Evolutionary conservation across 2,888 invertebrate species (phyloP).

Genomic region (Gymnocheta viridis): DNA sequence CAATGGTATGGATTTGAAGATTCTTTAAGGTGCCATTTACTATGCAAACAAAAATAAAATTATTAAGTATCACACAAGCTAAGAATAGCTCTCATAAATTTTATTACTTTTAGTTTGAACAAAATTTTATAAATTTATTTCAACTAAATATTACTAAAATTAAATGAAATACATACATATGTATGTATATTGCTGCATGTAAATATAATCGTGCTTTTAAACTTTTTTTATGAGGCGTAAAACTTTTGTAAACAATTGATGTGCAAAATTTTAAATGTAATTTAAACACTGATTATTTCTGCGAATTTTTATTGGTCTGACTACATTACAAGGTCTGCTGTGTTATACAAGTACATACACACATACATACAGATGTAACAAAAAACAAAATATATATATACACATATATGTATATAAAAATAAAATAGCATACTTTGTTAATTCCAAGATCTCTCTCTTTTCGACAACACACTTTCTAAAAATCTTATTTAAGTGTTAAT

Average conservation of each 20-base stretch:
- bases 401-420: too few relatives aligned
- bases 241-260: constrained; percentile 52
- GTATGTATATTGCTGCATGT: not conserved
- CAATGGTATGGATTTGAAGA: too few relatives aligned
- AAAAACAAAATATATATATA: too few relatives aligned
- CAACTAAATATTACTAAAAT: not conserved
- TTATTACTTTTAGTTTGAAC: not conserved
- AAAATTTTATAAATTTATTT: not conserved
- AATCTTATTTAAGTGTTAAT: too few relatives aligned
- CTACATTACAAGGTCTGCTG: not conserved
- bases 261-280: not conserved
- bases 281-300: not conserved
- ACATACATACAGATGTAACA: too few relatives aligned
- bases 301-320: not conserved
- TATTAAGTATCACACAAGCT: not conserved
- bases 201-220: not conserved
- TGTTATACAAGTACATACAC: too few relatives aligned
- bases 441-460: too few relatives aligned
- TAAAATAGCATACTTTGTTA: too few relatives aligned
- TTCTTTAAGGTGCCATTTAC: too few relatives aligned
- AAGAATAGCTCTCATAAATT: not conserved
- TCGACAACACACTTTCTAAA: too few relatives aligned
- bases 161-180: not conserved
- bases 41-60: too few relatives aligned
- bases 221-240: constrained; percentile 47